A percentile compares a stretch with the other conserved stretches of the same genome.
phyloP scores from a whole-genome alignment of 2,888 invertebrate genomes.

The Campoletis raptor region DNA sequence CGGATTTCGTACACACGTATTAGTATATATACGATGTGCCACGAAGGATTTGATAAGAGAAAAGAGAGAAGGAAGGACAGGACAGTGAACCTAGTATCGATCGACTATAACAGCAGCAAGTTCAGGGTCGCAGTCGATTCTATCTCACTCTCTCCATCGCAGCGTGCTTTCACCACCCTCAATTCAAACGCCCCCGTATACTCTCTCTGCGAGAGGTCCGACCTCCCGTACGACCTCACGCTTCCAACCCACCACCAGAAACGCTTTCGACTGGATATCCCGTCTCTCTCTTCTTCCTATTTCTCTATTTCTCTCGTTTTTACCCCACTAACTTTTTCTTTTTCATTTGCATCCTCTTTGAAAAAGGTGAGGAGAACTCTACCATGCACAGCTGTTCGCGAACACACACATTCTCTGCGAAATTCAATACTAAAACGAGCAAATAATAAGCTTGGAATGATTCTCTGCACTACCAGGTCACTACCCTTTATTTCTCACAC shows the following conservation, averaged over 20 bases:
- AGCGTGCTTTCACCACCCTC: constrained; percentile 62
- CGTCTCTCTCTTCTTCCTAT: constrained; percentile 46
- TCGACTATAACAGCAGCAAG: constrained; percentile 65
- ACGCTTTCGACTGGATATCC: constrained; percentile 52
- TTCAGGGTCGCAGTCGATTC: constrained; percentile 68
- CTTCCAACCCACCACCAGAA: constrained; percentile 52
- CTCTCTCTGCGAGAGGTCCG: constrained; percentile 51
- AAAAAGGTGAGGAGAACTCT: constrained; percentile 45
- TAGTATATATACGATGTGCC: constrained; percentile 28
- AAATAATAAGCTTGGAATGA: constrained; percentile 78
- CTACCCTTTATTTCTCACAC: constrained; percentile 62
- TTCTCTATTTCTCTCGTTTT: constrained; percentile 69
- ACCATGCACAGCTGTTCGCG: constrained; percentile 82
- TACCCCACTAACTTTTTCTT: constrained; percentile 60
- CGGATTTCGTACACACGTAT: constrained; percentile 40
- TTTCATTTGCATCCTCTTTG: constrained; percentile 65
- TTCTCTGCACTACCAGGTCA: constrained; percentile 69
- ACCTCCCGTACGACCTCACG: constrained; percentile 62
- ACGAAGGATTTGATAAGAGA: constrained; percentile 61
- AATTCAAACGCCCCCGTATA: constrained; percentile 45
- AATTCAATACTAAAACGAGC: constrained; percentile 71
- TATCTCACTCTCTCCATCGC: constrained; percentile 47
- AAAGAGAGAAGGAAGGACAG: constrained; percentile 69
- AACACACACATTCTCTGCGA: constrained; percentile 71
- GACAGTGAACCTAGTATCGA: constrained; percentile 83